Conservation (phyloP, 2,888 invertebrate species). For the Plebejus melissa region DNA sequence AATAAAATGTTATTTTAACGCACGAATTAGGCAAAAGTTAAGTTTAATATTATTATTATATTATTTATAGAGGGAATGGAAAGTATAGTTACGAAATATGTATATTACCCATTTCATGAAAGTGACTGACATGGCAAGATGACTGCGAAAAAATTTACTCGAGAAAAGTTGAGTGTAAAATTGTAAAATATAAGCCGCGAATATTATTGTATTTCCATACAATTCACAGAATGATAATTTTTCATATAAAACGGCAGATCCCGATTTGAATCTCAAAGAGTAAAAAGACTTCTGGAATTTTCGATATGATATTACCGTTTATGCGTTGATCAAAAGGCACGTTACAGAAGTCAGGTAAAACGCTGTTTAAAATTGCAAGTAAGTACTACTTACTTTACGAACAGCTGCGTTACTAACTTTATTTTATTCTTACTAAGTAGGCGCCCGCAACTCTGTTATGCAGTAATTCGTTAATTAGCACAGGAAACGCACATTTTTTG, state of each 20-base stretch:
- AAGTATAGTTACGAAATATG: no score
- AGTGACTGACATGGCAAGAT: not conserved
- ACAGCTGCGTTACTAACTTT: no score
- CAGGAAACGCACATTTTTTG: no score
- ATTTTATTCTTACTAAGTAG: no score
- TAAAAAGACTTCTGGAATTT: constrained; percentile 15
- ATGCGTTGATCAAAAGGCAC: not conserved
- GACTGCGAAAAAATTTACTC: not conserved
- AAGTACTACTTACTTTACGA: no score
- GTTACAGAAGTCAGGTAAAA: constrained; percentile 54
- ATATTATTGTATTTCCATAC: constrained; percentile 20
- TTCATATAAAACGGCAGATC: constrained; percentile 23
- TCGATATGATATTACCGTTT: constrained; percentile 9
- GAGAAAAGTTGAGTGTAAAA: not conserved
- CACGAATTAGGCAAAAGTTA: not conserved
- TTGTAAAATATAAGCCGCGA: constrained; percentile 4
- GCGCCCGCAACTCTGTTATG: no score
- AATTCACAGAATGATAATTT: constrained; percentile 20
- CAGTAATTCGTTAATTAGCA: no score
- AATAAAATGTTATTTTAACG: constrained; percentile 32
- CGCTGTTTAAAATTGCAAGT: constrained; percentile 37
- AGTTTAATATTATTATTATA: no score
- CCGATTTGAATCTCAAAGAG: constrained; percentile 22
- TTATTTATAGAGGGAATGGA: not conserved
- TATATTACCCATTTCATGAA: not conserved